Evolutionary conservation across 2,888 invertebrate species (phyloP).

Genomic region (Eretmocerus hayati): DNA sequence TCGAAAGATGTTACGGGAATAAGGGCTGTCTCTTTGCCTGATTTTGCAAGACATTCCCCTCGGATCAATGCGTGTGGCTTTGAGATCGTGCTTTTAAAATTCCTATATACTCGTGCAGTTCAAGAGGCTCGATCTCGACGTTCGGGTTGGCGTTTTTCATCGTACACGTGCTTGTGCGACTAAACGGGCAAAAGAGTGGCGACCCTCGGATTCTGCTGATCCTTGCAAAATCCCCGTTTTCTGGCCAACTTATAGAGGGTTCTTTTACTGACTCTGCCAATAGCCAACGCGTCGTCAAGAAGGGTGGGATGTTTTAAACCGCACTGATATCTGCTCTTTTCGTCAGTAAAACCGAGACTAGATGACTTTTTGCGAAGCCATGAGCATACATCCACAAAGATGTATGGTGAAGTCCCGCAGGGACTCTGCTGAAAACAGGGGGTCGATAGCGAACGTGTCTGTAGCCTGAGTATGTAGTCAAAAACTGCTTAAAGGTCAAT

Average conservation of each 20-base stretch:
- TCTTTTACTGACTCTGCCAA: slow-evolving; percentile 27
- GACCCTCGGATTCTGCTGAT: slow-evolving; percentile 41
- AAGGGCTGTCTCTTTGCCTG: too few species aligned
- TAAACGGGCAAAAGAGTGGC: neutral
- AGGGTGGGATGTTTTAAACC: slow-evolving; percentile 43
- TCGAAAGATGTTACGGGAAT: too few species aligned
- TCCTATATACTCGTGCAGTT: slow-evolving; percentile 2
- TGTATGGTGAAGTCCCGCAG: slow-evolving; percentile 25
- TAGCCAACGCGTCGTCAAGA: slow-evolving; percentile 25
- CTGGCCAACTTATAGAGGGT: slow-evolving; percentile 28
- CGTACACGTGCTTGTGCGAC: neutral
- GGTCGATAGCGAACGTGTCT: slow-evolving; percentile 11
- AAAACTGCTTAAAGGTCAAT: too few species aligned
- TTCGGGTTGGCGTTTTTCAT: slow-evolving; percentile 7
- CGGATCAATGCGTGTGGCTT: neutral
- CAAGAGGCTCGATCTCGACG: slow-evolving; percentile 13
- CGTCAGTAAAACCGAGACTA: slow-evolving; percentile 26
- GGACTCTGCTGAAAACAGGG: slow-evolving; percentile 30
- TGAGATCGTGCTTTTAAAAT: slow-evolving; percentile 14
- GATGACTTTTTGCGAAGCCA: slow-evolving; percentile 19
- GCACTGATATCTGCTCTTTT: slow-evolving; percentile 43
- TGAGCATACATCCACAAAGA: neutral
- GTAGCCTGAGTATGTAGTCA: too few species aligned
- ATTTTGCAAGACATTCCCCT: too few species aligned
- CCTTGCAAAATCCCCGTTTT: slow-evolving; percentile 39